Percentiles rank a stretch among this genome's conserved stretches.
Conservation (phyloP, 30 jellyfish, hydroid and myxozoan species). For the Catostylus mosaicus region DNA sequence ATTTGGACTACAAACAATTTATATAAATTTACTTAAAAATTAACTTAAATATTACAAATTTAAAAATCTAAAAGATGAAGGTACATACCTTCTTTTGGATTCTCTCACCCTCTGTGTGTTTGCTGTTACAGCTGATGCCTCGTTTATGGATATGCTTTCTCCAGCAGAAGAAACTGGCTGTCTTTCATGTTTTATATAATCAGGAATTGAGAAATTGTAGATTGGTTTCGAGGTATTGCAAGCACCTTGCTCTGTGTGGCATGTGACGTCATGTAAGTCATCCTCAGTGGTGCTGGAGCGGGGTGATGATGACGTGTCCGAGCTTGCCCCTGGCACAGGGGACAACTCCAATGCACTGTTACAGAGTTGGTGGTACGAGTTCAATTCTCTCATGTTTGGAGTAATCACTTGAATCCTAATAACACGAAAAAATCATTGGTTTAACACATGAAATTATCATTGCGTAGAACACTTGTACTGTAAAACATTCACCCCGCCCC, state of each 20-base stretch:
- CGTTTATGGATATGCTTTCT: background rate
- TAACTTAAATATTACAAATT: too few species aligned
- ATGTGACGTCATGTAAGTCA: constrained; percentile 65
- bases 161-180: constrained; percentile 59
- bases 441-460: too few species aligned
- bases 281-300: constrained; percentile 90
- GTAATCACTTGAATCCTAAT: too few species aligned
- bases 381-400: constrained; percentile 43
- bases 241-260: constrained; percentile 62
- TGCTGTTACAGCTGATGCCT: constrained; percentile 6
- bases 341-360: constrained; percentile 66
- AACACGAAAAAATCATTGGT: too few species aligned
- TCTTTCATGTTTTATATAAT: constrained; percentile 81
- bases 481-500: too few species aligned
- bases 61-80: too few species aligned
- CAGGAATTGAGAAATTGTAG: constrained; percentile 96
- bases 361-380: constrained; percentile 63
- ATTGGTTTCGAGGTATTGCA: constrained; percentile 76
- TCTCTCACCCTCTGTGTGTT: constrained; percentile 17
- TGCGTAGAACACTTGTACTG: too few species aligned
- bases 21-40: too few species aligned
- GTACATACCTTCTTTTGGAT: constrained; percentile 58
- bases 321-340: constrained; percentile 81
- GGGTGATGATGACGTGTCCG: constrained; percentile 94
- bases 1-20: too few species aligned